Percentiles rank a stretch among this genome's conserved stretches.
Conservation (phyloP, 2,113 vertebrate species). For the Otocyon megalotis region DNA sequence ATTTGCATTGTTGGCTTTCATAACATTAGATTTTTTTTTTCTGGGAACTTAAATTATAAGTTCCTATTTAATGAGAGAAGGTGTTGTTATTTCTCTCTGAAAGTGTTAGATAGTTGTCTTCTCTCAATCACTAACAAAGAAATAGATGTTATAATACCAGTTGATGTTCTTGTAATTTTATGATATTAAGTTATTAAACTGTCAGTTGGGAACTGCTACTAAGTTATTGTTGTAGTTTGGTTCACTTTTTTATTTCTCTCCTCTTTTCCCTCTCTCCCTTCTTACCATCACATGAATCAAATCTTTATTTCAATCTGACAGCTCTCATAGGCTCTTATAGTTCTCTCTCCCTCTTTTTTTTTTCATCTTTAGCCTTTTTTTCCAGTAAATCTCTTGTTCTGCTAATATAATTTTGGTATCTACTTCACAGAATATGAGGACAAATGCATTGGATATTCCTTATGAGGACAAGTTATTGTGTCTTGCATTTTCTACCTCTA, state of each 20-base stretch:
- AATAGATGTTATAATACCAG: background rate
- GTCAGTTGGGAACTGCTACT: background rate
- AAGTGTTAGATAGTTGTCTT: background rate
- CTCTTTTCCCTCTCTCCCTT: background rate
- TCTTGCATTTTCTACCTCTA: background rate
- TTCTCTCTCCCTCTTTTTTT: background rate
- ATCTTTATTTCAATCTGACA: background rate
- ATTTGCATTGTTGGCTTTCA: background rate
- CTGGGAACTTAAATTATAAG: background rate
- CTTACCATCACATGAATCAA: background rate
- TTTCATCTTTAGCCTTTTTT: background rate
- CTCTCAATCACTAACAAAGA: background rate
- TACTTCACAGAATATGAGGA: background rate
- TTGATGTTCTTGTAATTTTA: background rate
- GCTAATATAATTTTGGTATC: background rate
- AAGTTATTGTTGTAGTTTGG: background rate
- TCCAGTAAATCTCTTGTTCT: background rate
- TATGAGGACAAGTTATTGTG: background rate
- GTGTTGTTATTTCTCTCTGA: background rate
- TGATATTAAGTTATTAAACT: background rate
- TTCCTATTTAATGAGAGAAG: background rate
- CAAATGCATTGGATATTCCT: background rate
- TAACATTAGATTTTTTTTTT: background rate
- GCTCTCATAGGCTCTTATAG: rapidly evolving
- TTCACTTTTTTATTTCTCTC: background rate